Conservation (phyloP, 2,113 vertebrate species). For the Leuciscus idus region DNA sequence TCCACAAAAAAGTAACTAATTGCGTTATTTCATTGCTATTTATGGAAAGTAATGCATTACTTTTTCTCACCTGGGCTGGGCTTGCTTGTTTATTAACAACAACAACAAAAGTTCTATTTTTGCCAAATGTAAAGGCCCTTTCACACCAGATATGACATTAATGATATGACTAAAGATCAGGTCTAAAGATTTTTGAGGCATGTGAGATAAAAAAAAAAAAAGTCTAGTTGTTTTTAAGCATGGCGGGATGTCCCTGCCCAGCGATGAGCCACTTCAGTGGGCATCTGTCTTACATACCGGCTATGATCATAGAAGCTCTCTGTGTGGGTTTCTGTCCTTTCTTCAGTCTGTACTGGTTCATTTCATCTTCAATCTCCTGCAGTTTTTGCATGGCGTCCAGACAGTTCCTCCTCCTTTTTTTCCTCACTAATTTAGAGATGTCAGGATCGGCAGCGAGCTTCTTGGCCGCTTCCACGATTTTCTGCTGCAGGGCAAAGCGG, state of each 20-base stretch:
- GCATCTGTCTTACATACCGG: constrained; percentile 74
- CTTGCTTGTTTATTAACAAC: no score
- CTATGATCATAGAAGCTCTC: constrained; percentile 82
- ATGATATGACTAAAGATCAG: no score
- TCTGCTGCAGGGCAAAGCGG: constrained; percentile 92
- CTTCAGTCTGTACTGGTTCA: constrained; percentile 92
- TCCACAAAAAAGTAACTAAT: no score
- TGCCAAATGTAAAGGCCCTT: no score
- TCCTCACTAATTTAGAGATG: constrained; percentile 91
- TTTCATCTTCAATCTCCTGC: constrained; percentile 92
- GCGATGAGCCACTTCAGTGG: not conserved
- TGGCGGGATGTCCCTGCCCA: not conserved
- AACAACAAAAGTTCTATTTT: no score
- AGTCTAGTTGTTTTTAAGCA: not conserved
- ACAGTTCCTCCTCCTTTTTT: constrained; percentile 92
- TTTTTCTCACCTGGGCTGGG: no score
- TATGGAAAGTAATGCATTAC: no score
- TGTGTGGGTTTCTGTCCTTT: constrained; percentile 90
- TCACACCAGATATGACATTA: no score
- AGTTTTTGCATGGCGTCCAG: constrained; percentile 88
- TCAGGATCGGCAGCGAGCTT: constrained; percentile 90
- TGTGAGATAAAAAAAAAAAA: not conserved
- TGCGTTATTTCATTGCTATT: no score
- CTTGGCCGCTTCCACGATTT: constrained; percentile 93
- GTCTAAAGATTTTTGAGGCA: not conserved